phyloP scores from a whole-genome alignment of 2,113 vertebrate genomes.

The Lepus europaeus region DNA sequence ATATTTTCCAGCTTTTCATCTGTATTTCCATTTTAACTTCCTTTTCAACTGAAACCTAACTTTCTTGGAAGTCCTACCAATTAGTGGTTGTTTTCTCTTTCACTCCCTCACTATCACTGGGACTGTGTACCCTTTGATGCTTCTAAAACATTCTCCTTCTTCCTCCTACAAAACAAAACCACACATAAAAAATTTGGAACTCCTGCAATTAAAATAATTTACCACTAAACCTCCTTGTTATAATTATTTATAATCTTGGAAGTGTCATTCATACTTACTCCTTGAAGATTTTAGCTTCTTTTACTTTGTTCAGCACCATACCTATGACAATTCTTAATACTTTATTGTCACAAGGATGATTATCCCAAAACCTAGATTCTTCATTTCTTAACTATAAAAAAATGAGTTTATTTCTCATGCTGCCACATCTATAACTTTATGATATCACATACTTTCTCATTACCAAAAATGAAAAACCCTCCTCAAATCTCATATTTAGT shows the following conservation, averaged over 20 bases:
- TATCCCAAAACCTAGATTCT: not conserved
- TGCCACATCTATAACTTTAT: not conserved
- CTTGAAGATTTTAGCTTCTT: not conserved
- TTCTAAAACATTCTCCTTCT: not conserved
- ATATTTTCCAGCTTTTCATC: not conserved
- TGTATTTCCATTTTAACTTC: not conserved
- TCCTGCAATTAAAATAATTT: not conserved
- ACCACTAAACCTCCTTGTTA: not conserved
- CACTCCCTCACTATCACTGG: rapidly evolving
- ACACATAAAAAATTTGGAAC: not conserved
- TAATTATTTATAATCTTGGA: not conserved
- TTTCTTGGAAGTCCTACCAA: not conserved
- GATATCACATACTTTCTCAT: not conserved
- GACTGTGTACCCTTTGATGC: not conserved
- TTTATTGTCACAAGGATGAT: not conserved
- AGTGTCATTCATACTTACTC: constrained; percentile 1
- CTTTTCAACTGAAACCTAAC: not conserved
- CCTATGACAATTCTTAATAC: not conserved
- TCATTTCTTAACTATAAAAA: not conserved
- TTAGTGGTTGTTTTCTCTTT: not conserved
- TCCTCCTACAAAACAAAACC: not conserved
- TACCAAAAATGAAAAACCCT: not conserved
- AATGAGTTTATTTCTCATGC: not conserved
- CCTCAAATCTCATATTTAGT: not conserved
- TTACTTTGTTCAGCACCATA: not conserved